phyloP scores from a whole-genome alignment of 2,797 vertebrate genomes.

The Botia almorhae region DNA sequence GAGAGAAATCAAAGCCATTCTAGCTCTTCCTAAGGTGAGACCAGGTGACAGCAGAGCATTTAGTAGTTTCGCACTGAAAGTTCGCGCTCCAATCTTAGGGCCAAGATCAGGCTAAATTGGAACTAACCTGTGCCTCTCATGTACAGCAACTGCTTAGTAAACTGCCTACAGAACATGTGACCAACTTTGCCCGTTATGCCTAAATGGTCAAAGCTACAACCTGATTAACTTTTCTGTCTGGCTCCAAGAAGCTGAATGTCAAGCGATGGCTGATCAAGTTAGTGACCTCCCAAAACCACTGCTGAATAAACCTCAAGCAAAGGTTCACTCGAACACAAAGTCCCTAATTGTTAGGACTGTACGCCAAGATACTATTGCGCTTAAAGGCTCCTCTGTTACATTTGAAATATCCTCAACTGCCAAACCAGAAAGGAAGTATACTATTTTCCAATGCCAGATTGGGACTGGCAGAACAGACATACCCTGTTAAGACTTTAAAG shows the following conservation, averaged over 20 bases:
- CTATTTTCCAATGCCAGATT: neutral
- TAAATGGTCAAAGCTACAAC: neutral
- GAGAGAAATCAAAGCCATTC: neutral
- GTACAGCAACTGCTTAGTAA: neutral
- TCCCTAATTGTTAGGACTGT: neutral
- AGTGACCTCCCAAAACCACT: neutral
- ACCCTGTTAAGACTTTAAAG: neutral
- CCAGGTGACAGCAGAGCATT: neutral
- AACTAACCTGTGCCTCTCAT: slow-evolving; percentile 4
- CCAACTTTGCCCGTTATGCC: neutral
- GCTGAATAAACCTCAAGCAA: neutral
- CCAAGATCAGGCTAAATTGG: neutral
- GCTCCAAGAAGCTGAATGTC: slow-evolving; percentile 38
- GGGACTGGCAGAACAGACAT: neutral
- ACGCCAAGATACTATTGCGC: neutral
- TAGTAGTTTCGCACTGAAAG: neutral
- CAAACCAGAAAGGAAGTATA: neutral
- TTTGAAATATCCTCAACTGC: neutral
- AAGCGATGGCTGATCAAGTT: neutral
- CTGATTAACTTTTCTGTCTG: slow-evolving; percentile 10
- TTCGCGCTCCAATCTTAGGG: neutral
- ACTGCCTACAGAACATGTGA: slow-evolving; percentile 5
- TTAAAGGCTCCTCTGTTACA: neutral
- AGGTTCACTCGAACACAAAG: neutral
- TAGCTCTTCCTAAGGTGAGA: neutral